phyloP scores from a whole-genome alignment of 2,797 vertebrate genomes.

The Chelonia mydas region DNA sequence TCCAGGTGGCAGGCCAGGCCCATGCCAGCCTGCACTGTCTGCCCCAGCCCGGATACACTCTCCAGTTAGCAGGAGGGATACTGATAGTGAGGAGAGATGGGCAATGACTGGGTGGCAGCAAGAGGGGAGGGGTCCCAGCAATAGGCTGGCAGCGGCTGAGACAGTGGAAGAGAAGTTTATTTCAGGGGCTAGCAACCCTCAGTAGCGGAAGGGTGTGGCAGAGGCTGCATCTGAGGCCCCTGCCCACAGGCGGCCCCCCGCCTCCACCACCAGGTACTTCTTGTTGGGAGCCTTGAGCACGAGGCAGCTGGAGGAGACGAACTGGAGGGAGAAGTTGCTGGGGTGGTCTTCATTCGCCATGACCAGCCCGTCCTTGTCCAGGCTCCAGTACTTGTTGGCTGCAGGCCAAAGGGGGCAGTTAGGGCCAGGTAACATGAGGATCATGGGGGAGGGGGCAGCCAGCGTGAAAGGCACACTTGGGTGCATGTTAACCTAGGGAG shows the following conservation, averaged over 20 bases:
- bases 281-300: slow-evolving; percentile 31
- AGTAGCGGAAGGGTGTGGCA: slow-evolving; percentile 46
- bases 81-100: neutral
- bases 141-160: neutral
- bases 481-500: neutral
- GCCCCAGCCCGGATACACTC: neutral
- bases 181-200: neutral
- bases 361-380: slow-evolving; percentile 43
- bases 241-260: slow-evolving; percentile 27
- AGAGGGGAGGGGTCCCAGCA: neutral
- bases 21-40: neutral
- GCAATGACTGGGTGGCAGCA: neutral
- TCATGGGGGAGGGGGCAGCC: neutral
- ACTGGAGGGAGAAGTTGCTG: slow-evolving; percentile 39
- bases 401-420: neutral
- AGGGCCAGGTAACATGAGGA: neutral
- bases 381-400: slow-evolving; percentile 23
- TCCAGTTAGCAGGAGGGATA: neutral
- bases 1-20: neutral
- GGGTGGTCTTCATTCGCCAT: neutral
- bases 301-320: slow-evolving; percentile 12
- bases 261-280: slow-evolving; percentile 35
- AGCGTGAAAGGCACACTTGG: neutral
- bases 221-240: neutral
- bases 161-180: neutral